Conservation (phyloP, 1,140 invertebrate genomes). For the Halesus radiatus region DNA sequence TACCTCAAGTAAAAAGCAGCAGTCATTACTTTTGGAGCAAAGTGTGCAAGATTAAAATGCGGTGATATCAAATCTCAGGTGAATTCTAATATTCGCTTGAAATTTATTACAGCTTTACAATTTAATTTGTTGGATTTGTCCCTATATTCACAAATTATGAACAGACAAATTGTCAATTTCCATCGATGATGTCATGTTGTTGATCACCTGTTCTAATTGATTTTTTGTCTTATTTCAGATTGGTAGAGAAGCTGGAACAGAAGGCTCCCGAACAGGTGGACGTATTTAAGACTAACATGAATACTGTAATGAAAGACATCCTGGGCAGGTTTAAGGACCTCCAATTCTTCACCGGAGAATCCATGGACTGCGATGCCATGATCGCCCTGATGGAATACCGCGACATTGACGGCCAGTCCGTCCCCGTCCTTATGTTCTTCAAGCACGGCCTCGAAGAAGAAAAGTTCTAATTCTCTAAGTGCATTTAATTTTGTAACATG, state of each 20-base stretch:
- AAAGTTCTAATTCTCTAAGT: constrained; percentile 81
- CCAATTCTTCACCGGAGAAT: constrained; percentile 96
- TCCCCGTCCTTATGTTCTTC: constrained; percentile 94
- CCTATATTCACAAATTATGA: background rate
- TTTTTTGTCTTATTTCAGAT: constrained; percentile 69
- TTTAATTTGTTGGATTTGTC: background rate
- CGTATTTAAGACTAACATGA: constrained; percentile 92
- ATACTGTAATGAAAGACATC: constrained; percentile 96
- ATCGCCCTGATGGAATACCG: constrained; percentile 95
- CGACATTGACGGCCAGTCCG: constrained; percentile 85
- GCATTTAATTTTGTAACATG: background rate
- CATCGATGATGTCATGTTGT: too few species aligned
- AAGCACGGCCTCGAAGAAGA: constrained; percentile 96
- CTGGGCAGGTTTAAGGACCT: constrained; percentile 92
- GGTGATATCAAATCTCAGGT: too few species aligned
- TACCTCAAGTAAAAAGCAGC: constrained; percentile 44
- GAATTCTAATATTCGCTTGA: too few species aligned
- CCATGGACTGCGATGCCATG: constrained; percentile 94
- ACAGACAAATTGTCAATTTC: background rate
- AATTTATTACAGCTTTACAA: constrained; percentile 1
- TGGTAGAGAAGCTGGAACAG: constrained; percentile 87
- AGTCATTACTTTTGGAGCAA: constrained; percentile 51
- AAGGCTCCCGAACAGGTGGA: constrained; percentile 86
- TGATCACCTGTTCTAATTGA: constrained; percentile 39
- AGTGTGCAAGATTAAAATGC: constrained; percentile 48